These are phyloP conservation scores for Autographa pulchrina DNA, from an alignment of 2,888 invertebrate genomes.

Conservation along the genomic window DNA sequence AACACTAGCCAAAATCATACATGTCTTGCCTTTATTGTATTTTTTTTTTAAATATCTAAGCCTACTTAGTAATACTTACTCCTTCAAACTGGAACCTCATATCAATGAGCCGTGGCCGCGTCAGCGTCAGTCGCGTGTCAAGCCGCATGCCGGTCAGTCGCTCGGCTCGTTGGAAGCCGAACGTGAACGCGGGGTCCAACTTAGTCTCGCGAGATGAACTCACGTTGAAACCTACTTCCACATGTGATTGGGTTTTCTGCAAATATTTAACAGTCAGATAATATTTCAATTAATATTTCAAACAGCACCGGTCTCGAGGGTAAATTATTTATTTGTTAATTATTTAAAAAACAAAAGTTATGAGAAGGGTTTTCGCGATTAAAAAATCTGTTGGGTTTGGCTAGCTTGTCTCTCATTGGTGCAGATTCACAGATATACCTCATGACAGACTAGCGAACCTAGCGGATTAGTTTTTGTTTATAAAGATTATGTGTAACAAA, in stretches of 20 bases:
- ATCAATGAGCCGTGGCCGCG: slow-evolving; percentile 90
- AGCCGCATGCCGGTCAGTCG: slow-evolving; percentile 90
- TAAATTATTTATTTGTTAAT: too few species aligned
- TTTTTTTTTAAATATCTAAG: too few species aligned
- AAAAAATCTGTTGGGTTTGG: too few species aligned
- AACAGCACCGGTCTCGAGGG: too few species aligned
- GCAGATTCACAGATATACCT: too few species aligned
- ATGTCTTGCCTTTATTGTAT: too few species aligned
- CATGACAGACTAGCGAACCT: too few species aligned
- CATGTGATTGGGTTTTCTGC: slow-evolving; percentile 92
- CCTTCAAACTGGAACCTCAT: slow-evolving; percentile 90
- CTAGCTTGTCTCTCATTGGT: too few species aligned
- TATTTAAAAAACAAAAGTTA: neutral
- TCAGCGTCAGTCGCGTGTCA: slow-evolving; percentile 90
- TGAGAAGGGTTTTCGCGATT: too few species aligned
- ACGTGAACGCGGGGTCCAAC: slow-evolving; percentile 90
- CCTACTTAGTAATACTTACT: slow-evolving; percentile 63
- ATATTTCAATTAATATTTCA: neutral
- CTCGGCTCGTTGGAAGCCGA: slow-evolving; percentile 90
- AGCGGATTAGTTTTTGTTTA: too few species aligned
- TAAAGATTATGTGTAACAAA: too few species aligned
- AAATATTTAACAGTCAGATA: slow-evolving; percentile 4
- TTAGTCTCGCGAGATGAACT: slow-evolving; percentile 91
- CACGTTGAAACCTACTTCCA: slow-evolving; percentile 92
- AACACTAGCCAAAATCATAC: too few species aligned